Conservation (phyloP, 2,113 vertebrate species). For the Gymnogyps californianus region DNA sequence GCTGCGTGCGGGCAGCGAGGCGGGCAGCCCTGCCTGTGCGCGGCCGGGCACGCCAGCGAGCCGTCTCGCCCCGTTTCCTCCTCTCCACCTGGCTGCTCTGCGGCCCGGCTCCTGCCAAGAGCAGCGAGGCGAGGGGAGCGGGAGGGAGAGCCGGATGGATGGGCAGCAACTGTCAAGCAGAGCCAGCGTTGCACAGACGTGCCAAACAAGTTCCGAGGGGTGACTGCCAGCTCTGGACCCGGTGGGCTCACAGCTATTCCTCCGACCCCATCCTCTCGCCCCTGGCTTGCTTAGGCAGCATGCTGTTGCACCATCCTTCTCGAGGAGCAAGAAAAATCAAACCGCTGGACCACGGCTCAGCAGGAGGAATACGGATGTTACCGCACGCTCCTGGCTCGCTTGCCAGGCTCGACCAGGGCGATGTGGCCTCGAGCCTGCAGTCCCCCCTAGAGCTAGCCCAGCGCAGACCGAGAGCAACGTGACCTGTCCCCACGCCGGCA, state of each 20-base stretch:
- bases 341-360: fast-evolving
- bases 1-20: not conserved
- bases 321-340: fast-evolving
- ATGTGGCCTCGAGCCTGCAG: too few relatives aligned
- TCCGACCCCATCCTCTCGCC: not conserved
- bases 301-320: fast-evolving
- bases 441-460: too few relatives aligned
- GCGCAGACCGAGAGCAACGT: fast-evolving
- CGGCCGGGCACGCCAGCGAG: not conserved
- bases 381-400: fast-evolving
- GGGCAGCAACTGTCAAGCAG: not conserved
- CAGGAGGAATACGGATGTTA: not conserved
- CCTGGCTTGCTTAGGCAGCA: fast-evolving
- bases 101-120: not conserved
- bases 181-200: not conserved
- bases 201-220: not conserved
- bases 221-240: not conserved
- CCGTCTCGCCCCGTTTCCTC: not conserved
- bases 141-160: not conserved
- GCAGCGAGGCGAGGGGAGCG: not conserved
- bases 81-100: constrained; percentile 30
- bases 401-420: fast-evolving
- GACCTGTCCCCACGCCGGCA: not conserved
- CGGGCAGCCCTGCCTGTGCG: not conserved
- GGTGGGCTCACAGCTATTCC: not conserved